Evolutionary conservation across 2,888 invertebrate species (phyloP).

Genomic region (Julus scandinavius): DNA sequence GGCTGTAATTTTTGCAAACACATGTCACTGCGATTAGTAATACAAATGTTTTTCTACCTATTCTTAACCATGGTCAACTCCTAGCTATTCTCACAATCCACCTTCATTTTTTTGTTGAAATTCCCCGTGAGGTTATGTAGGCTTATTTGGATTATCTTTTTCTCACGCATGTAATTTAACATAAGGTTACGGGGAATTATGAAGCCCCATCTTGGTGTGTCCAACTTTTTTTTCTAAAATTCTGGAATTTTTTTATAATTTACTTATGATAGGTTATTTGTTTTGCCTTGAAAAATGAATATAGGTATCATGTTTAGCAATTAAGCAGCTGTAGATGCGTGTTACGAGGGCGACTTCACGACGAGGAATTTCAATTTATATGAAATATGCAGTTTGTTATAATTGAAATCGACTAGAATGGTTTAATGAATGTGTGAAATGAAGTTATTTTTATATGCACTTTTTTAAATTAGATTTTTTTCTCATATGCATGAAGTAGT

Average conservation of each 20-base stretch:
- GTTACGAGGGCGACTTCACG: not conserved
- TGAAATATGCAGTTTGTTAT: not conserved
- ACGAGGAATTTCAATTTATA: not conserved
- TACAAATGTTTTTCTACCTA: not conserved
- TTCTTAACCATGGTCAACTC: not conserved
- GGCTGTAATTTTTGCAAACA: not conserved
- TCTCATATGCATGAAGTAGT: not conserved
- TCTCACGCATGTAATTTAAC: not conserved
- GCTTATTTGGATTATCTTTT: not conserved
- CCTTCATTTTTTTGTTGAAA: not conserved
- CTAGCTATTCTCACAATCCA: not conserved
- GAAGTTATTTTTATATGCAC: not conserved
- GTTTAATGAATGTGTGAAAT: not conserved
- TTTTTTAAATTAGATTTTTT: not conserved
- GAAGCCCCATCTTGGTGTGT: not conserved
- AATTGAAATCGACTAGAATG: no score
- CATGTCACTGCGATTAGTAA: not conserved
- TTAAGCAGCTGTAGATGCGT: not conserved
- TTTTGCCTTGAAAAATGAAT: not conserved
- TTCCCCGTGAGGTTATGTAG: not conserved
- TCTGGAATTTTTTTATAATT: not conserved
- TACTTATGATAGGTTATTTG: not conserved
- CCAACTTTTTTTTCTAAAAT: not conserved
- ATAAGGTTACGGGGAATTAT: not conserved
- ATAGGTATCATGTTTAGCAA: not conserved